Conservation (phyloP, 1,140 invertebrate species). For the Leptopilina clavipes region DNA sequence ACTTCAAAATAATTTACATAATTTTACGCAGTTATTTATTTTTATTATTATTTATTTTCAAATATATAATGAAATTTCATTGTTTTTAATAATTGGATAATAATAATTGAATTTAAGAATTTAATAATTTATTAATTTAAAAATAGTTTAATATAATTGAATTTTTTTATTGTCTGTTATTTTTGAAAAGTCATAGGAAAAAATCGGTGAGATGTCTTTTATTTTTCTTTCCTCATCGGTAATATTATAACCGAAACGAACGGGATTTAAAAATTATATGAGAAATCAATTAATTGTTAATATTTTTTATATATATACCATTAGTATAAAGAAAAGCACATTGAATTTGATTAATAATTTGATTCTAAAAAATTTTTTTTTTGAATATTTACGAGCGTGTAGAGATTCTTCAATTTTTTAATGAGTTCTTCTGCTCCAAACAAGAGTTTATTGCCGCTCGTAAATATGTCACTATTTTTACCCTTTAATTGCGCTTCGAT, state of each 20-base stretch:
- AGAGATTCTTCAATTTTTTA: conserved; percentile 20
- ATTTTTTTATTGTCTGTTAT: neutral
- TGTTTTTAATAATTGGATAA: neutral
- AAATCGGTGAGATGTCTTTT: conserved; percentile 3
- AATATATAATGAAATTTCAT: too few species aligned
- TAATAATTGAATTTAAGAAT: too few species aligned
- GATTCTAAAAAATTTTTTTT: neutral
- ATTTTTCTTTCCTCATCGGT: neutral
- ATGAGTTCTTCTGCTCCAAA: conserved; percentile 21
- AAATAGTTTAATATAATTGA: too few species aligned
- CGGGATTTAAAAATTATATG: neutral
- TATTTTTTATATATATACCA: neutral
- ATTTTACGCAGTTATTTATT: too few species aligned
- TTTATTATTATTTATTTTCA: too few species aligned
- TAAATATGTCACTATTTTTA: conserved; percentile 29
- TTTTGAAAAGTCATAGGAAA: conserved; percentile 19
- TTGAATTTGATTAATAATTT: neutral
- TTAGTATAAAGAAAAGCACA: neutral
- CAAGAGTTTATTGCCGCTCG: conserved; percentile 18
- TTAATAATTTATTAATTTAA: too few species aligned
- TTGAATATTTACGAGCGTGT: neutral
- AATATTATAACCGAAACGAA: neutral
- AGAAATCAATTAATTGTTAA: neutral
- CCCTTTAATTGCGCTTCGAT: conserved; percentile 23
- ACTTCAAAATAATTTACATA: too few species aligned